Evolutionary conservation across 2,113 vertebrate genomes (phyloP).

Genomic region (Atractosteus spatula): DNA sequence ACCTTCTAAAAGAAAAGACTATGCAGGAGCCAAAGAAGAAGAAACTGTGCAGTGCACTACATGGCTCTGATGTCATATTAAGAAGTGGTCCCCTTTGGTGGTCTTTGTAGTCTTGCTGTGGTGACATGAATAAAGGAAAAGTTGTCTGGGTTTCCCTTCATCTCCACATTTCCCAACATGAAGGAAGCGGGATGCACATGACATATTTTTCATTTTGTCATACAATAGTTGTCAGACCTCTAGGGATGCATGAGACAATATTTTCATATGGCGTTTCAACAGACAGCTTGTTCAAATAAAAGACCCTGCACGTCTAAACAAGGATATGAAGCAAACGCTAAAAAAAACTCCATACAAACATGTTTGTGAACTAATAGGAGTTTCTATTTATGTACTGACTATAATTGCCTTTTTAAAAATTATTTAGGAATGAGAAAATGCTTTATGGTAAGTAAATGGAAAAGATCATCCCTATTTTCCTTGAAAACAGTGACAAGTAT

Average conservation of each 20-base stretch:
- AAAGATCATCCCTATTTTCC: no score
- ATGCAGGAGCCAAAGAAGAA: constrained; percentile 19
- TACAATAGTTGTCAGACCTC: constrained; percentile 47
- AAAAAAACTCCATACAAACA: no score
- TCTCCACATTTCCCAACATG: constrained; percentile 48
- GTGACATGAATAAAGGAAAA: constrained; percentile 33
- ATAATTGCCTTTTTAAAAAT: no score
- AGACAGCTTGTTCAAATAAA: constrained; percentile 53
- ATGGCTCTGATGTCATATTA: constrained; percentile 50
- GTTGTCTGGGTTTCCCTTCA: constrained; percentile 53
- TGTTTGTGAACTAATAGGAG: no score
- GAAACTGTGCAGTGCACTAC: constrained; percentile 26
- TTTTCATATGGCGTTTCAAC: constrained; percentile 48
- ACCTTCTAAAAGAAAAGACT: constrained; percentile 21
- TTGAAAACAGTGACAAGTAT: no score
- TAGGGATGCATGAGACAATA: constrained; percentile 35
- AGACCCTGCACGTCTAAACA: background rate
- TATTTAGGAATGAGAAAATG: no score
- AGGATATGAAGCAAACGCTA: no score
- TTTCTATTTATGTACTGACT: no score
- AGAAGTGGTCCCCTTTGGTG: constrained; percentile 49
- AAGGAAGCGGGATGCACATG: constrained; percentile 31
- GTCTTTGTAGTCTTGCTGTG: constrained; percentile 44
- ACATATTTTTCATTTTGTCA: constrained; percentile 52
- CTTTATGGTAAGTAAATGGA: no score